Evolutionary conservation across 1,140 invertebrate genomes (phyloP), one percentile per base, ranked within the genome.

Genomic region (Drosophila ficusphila): DNA sequence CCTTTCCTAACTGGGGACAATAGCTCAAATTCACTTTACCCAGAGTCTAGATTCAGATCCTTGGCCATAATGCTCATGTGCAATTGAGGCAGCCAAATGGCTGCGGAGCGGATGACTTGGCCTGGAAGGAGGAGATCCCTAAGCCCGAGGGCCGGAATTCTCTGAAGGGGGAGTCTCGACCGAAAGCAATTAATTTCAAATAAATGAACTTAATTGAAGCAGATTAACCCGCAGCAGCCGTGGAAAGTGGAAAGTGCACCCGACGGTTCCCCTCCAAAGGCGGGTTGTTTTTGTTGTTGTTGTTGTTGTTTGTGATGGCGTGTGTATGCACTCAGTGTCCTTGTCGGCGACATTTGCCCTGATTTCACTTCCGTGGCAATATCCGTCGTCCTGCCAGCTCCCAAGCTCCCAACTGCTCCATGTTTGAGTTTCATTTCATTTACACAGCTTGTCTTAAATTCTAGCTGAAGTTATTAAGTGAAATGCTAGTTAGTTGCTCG

Each of bases 101-200:
- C 16, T 34, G 16, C 1, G 4, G 9, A 49, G 7, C n/a, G 6
- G 18, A 16, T 48, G 2, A 29, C 38, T n/a, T 12, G 16, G 12
- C 31, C 23, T n/a, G 12, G 29, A 21, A 14, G 41, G 42, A 12
- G 9, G 12, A 21, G 2, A 47, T 8, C 25, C 11, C 23, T 33
- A 7, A 54, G 27, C 33, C 25, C 2, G 25, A 31, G 31, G 36
- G n/a, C n/a, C n/a, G n/a, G n/a, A n/a, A n/a, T n/a, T n/a, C 67
- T 36, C 11, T 25, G 16, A 12, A 14, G 16, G 46, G 61, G 36
- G 34, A 31, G 48, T 61, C 62, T 31, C 7, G n/a, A 49, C 57
- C 76, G 72, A 79, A 86, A 76, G 81, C 81, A 86, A 86, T 86
- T 86, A 86, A 86, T 86, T 86, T 86, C 72, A 86, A 81, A 86